phyloP scores from a whole-genome alignment of 1,140 invertebrate genomes.

The Dendroctonus valens region DNA sequence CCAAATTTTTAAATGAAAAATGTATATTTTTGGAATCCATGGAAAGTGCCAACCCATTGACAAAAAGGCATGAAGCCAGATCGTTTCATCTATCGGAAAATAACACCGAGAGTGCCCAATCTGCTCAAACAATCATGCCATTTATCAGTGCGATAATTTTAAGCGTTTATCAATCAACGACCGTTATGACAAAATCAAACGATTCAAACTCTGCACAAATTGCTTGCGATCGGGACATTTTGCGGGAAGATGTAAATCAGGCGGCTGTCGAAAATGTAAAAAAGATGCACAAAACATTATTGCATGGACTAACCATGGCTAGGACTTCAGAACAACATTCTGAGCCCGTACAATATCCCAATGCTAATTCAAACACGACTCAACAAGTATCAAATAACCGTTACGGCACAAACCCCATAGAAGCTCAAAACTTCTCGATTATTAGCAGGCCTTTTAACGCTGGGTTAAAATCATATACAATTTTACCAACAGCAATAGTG shows the following conservation, averaged over 20 bases:
- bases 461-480: neutral
- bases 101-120: neutral
- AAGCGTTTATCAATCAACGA: slow-evolving; percentile 2
- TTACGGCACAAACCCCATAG: neutral
- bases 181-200: neutral
- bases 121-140: neutral
- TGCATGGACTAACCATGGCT: neutral
- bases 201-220: neutral
- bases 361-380: too few relatives aligned
- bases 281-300: neutral
- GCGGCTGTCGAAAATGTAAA: neutral
- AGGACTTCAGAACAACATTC: neutral
- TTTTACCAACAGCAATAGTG: neutral
- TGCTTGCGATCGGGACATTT: slow-evolving; percentile 2
- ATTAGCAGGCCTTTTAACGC: neutral
- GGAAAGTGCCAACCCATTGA: neutral
- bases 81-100: neutral
- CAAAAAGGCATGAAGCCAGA: neutral
- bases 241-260: neutral
- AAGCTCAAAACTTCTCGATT: neutral
- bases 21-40: neutral
- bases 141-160: slow-evolving; percentile 4
- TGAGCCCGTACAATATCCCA: neutral
- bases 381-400: neutral
- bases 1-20: slow-evolving; percentile 1